Conservation (phyloP, 2,113 vertebrate genomes). For the Pelecanus crispus region DNA sequence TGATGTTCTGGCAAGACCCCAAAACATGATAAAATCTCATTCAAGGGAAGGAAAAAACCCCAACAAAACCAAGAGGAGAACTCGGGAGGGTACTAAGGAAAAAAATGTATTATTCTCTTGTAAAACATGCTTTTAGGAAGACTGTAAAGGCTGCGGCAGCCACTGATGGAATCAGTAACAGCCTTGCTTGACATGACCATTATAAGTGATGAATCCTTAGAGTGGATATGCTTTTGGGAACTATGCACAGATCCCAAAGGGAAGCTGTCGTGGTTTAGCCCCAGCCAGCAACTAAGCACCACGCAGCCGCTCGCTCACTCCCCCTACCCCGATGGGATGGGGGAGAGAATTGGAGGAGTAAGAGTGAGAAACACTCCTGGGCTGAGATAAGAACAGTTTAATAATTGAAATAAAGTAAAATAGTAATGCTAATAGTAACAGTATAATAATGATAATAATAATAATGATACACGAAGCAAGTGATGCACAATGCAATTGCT, state of each 20-base stretch:
- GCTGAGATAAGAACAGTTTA: too few relatives aligned
- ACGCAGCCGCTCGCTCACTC: too few relatives aligned
- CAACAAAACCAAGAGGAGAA: neutral
- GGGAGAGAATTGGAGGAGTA: too few relatives aligned
- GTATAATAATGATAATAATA: too few relatives aligned
- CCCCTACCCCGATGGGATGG: too few relatives aligned
- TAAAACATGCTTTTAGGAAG: neutral
- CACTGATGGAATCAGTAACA: neutral
- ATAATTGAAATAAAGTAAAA: too few relatives aligned
- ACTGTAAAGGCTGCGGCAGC: neutral
- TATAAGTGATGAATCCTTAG: neutral
- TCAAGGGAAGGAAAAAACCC: neutral
- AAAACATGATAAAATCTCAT: neutral
- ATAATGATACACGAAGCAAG: too few relatives aligned
- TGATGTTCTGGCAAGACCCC: neutral
- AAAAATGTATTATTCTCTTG: neutral
- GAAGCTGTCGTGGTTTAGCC: too few relatives aligned
- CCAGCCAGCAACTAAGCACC: too few relatives aligned
- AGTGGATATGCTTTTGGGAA: neutral
- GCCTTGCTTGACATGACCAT: neutral
- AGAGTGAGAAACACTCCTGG: too few relatives aligned
- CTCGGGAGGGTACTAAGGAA: rapidly evolving
- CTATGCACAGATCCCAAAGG: neutral
- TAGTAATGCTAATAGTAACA: too few relatives aligned
- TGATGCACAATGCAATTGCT: too few relatives aligned